Evolutionary conservation across 2,113 vertebrate genomes (phyloP).

Genomic region (Antechinus stuartii): DNA sequence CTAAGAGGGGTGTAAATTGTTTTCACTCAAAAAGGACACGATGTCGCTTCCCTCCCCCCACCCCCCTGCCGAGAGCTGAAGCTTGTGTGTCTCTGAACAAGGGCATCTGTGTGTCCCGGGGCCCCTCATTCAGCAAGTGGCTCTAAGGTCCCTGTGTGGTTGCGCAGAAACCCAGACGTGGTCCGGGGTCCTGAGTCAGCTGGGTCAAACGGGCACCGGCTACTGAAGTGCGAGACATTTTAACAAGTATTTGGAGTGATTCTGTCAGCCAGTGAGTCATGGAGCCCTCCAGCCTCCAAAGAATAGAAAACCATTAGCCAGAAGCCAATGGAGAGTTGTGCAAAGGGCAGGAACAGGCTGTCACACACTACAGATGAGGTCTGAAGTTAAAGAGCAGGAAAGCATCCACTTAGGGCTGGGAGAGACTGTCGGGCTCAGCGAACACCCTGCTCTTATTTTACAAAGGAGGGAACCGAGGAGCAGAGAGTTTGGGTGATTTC

Average conservation of each 20-base stretch:
- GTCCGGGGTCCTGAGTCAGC: neutral
- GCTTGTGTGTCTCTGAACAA: neutral
- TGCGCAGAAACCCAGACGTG: neutral
- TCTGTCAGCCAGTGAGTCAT: neutral
- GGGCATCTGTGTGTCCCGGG: neutral
- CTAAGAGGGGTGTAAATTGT: neutral
- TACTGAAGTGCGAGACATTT: neutral
- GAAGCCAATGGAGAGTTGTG: neutral
- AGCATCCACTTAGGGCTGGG: neutral
- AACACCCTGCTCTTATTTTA: neutral
- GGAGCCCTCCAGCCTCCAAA: neutral
- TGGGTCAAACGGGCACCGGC: neutral
- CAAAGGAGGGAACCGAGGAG: neutral
- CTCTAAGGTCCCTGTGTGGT: neutral
- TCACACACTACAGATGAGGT: neutral
- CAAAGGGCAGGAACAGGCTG: neutral
- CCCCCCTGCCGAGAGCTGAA: neutral
- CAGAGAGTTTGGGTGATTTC: neutral
- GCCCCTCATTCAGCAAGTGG: neutral
- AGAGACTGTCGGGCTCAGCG: neutral
- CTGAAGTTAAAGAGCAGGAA: neutral
- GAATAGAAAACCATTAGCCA: neutral
- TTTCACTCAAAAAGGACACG: neutral
- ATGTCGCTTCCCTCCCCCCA: neutral
- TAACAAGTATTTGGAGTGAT: neutral